These are phyloP conservation scores for Eurytoma californica DNA, from an alignment of 2,888 invertebrate genomes.

Conservation along the genomic window DNA sequence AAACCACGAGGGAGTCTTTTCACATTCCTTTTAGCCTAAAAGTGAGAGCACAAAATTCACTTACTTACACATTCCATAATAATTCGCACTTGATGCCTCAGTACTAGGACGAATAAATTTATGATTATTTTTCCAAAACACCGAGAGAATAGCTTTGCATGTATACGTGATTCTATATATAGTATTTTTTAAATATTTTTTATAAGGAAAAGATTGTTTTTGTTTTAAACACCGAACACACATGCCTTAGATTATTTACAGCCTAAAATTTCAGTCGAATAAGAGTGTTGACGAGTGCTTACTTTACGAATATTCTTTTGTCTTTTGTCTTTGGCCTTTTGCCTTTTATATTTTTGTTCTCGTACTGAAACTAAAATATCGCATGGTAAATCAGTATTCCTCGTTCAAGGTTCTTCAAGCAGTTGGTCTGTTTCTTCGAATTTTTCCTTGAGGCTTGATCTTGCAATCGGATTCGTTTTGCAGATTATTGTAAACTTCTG, in stretches of 20 bases:
- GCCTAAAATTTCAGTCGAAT: slow-evolving; percentile 74
- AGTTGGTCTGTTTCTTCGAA: too few relatives aligned
- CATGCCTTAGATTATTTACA: slow-evolving; percentile 75
- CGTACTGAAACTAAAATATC: too few relatives aligned
- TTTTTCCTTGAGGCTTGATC: neutral
- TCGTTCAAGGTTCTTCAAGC: too few relatives aligned
- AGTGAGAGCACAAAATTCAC: slow-evolving; percentile 67
- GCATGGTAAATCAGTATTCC: too few relatives aligned
- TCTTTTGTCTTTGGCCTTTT: slow-evolving; percentile 13
- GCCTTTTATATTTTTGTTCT: too few relatives aligned
- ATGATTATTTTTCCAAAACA: slow-evolving; percentile 73
- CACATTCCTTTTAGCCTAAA: slow-evolving; percentile 66
- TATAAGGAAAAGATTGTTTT: slow-evolving; percentile 69
- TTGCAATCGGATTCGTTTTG: slow-evolving; percentile 15
- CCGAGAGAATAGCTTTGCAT: slow-evolving; percentile 73
- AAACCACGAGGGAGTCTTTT: slow-evolving; percentile 57
- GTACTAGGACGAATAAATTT: slow-evolving; percentile 69
- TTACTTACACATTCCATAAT: slow-evolving; percentile 66
- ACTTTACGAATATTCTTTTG: slow-evolving; percentile 55
- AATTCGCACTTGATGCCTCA: slow-evolving; percentile 64
- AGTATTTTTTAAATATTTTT: slow-evolving; percentile 59
- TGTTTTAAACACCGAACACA: slow-evolving; percentile 74
- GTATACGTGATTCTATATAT: slow-evolving; percentile 62
- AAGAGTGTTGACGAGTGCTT: slow-evolving; percentile 66
- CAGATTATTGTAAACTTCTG: slow-evolving; percentile 11